Evolutionary conservation across 1,140 invertebrate genomes (phyloP).

Genomic region (Homarus americanus): DNA sequence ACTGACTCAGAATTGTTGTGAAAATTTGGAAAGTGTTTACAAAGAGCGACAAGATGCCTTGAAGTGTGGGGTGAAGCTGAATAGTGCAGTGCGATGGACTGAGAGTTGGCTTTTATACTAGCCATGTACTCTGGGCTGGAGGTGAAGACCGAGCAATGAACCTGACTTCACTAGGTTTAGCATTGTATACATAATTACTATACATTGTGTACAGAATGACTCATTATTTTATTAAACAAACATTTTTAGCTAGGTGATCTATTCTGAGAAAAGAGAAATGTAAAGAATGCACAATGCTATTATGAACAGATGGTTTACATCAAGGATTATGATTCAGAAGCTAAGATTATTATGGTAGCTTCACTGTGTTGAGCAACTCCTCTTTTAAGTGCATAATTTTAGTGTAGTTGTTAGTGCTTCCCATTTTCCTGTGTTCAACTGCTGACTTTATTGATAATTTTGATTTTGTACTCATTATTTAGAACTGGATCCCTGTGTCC

Average conservation of each 20-base stretch:
- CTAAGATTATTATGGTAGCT: slow-evolving; percentile 64
- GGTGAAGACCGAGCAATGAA: slow-evolving; percentile 68
- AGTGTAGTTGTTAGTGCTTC: slow-evolving; percentile 73
- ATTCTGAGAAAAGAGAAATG: slow-evolving; percentile 65
- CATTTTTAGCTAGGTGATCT: slow-evolving; percentile 72
- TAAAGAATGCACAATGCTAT: slow-evolving; percentile 70
- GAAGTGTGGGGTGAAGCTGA: slow-evolving; percentile 68
- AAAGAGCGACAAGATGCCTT: slow-evolving; percentile 68
- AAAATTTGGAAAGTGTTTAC: slow-evolving; percentile 47
- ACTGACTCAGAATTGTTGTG: slow-evolving; percentile 64
- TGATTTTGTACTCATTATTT: slow-evolving; percentile 70
- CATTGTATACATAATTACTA: slow-evolving; percentile 73
- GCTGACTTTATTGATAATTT: slow-evolving; percentile 63
- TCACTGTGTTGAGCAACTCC: slow-evolving; percentile 71
- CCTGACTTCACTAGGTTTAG: slow-evolving; percentile 68
- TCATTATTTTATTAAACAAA: slow-evolving; percentile 74
- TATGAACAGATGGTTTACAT: slow-evolving; percentile 70
- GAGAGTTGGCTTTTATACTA: slow-evolving; percentile 50
- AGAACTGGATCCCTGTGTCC: slow-evolving; percentile 64
- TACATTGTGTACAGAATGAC: slow-evolving; percentile 74
- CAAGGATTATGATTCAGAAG: slow-evolving; percentile 65
- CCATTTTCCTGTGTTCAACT: slow-evolving; percentile 73
- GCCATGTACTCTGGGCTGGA: slow-evolving; percentile 49
- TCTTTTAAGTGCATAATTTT: slow-evolving; percentile 74
- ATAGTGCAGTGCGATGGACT: slow-evolving; percentile 65